Evolutionary conservation across 2,888 invertebrate species (phyloP), one percentile per base, ranked within the genome.

Genomic region (Oxytorus armatus): DNA sequence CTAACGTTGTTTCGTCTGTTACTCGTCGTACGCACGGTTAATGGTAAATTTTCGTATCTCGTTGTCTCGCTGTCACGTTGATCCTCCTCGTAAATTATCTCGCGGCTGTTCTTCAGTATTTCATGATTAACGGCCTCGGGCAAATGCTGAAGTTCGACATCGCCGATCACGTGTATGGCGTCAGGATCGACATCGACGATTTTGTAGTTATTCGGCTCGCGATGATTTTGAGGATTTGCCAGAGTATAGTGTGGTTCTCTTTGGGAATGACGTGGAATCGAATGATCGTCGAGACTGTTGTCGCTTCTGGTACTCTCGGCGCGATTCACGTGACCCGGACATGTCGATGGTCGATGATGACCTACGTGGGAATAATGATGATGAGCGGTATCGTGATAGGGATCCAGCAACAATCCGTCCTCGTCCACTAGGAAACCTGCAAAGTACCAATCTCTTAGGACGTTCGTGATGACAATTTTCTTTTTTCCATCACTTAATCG

Each of bases 361-460:
- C 55, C 68, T 10, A 16, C 11, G 29, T 84, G 77, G 18, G 77
- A 44, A 18, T 80, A 83, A 44, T 80, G 77, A 44, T 82, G 81
- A 63, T 82, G 78, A 0, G 65, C 33, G 14, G 51, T 70, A 18
- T 80, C 84, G 73, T 78, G 82, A 55, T 83, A 84, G n/a, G 81
- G 83, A 77, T 84, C 85, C 77, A 85, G 53, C 51, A 79, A 66
- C 47, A 82, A 47, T 18, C 79, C 82, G 53, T 90, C 89, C 66
- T 90, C 89, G 73, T 89, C 89, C 66, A 88, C 76, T 59, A 86
- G 79, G 49, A 87, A 84, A 89, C 88, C 90, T 90, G 86, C 7
- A 89, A 89, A 84, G 21, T 69, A 72, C 66, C 81, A 82, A 21
- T n/a, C n/a, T 55, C 81, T 88, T 85, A 85, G 79, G 39, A 21